Conservation (phyloP, 1,140 invertebrate species). For the Drosophila parvula region DNA sequence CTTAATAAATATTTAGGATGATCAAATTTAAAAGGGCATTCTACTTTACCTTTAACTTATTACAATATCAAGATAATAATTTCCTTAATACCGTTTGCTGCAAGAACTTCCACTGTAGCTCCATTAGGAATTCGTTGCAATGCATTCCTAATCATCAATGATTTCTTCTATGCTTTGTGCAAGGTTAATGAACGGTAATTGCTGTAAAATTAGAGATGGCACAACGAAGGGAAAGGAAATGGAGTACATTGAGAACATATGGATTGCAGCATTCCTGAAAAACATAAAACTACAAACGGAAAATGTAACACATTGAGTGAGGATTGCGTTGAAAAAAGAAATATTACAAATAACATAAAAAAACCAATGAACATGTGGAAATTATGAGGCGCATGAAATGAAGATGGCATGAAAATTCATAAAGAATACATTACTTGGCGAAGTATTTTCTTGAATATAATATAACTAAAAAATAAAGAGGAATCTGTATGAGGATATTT, state of each 20-base stretch:
- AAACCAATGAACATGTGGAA: constrained; percentile 7
- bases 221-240: constrained; percentile 3
- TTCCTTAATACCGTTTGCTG: too few relatives aligned
- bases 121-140: constrained; percentile 13
- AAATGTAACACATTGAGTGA: constrained; percentile 12
- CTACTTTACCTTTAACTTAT: too few relatives aligned
- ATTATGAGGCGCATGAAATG: not conserved
- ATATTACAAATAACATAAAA: not conserved
- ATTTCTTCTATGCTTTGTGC: constrained; percentile 8
- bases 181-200: constrained; percentile 43
- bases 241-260: not conserved
- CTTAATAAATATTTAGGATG: too few relatives aligned
- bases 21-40: too few relatives aligned
- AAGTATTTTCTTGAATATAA: not conserved
- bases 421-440: not conserved
- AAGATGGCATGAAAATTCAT: not conserved
- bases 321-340: constrained; percentile 4
- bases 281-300: not conserved
- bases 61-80: too few relatives aligned
- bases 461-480: too few relatives aligned
- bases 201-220: constrained; percentile 20
- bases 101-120: constrained; percentile 5
- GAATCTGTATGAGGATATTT: too few relatives aligned
- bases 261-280: constrained; percentile 3
- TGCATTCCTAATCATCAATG: constrained; percentile 38